Base-by-base conservation (phyloP, 2,113 vertebrate genomes). In the Echinops telfairi region DNA sequence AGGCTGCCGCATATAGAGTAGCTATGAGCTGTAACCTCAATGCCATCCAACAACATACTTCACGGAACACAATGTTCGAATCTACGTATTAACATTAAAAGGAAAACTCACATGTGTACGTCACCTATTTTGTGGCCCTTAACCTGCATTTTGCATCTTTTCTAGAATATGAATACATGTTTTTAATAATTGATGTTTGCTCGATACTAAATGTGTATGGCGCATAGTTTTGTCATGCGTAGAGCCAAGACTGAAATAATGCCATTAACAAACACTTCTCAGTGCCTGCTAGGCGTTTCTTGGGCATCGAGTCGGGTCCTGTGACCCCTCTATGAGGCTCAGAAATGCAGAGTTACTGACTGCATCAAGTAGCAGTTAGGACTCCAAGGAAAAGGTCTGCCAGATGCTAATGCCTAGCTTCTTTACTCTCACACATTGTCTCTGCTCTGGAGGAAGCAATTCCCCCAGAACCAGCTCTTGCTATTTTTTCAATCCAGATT, bases 401-500 rank as follows among this genome's bases (percentile, higher is more conserved):
- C 58, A 38, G 15, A 40, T 73, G 11, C 43, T 33, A 80, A 86
- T 31, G 7, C 25, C 17, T 10, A 22, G 0, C 9, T 81, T 80
- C 31, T 89, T 58, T 27, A 80, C 66, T 75, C 71, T 83, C 78
- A n/a, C 78, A 36, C 25, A 20, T 57, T 71, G 43, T 82, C 40
- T 80, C 70, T 80, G 64, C 71, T 53, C 29, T 22, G 47, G 16
- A 64, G 43, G 40, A 76, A 87, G 36, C 10, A 62, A 80, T 80
- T 83, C n/a, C 86, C 89, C 43, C 29, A 64, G 87, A 64, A 66
- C 25, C 36, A 83, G 16, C n/a, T 89, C 57, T 91, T 62, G 47
- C 38, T 95, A 64, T 29, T 38, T 11, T 76, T 93, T 93, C 75
- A 88, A 79, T 79, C 27, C 36, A 53, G n/a, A 43, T 89, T n/a